Evolutionary conservation across 2,888 invertebrate genomes (phyloP), one percentile per base, ranked within the genome.

Genomic region (Sicus ferrugineus): DNA sequence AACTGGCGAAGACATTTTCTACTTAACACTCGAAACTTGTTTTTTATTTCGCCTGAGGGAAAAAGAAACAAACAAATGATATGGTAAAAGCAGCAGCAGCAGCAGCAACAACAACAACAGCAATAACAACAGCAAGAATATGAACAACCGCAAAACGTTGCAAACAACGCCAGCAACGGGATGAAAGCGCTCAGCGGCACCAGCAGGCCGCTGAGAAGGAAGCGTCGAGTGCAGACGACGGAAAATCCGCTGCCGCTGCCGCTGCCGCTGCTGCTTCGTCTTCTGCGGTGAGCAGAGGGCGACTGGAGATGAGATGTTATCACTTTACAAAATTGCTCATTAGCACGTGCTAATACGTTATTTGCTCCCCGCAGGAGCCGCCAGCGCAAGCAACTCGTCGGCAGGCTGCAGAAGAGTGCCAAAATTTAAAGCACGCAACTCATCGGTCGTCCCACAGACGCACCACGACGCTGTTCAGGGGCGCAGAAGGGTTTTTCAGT

Each of bases 261-360:
- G 23, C 34, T 6, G 23, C n/a, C 16, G 34, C 34, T 34, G n/a
- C 21, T 34, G 23, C 31, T n/a, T n/a, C 56, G n/a, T 26, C 56
- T 11, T 4, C 4, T 31, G 7, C 54, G 48, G 50, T 26, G 65
- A 61, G 59, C 28, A 59, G n/a, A 46, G 28, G 38, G 46, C 46
- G 54, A 66, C 74, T 68, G 73, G 74, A n/a, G 73, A 75, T 76
- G 77, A 77, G 76, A 76, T 76, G 75, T 79, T 78, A 78, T 79
- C 79, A 79, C 78, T 78, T 79, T 75, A 78, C 74, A 75, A 79
- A 79, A 80, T 79, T 79, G 77, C 77, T 79, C 78, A 77, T 79
- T 76, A 78, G 77, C 77, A 78, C 77, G 77, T 78, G 78, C 77
- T 80, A 77, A 80, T 78, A 73, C 70, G 74, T 67, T 66, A 71